Evolutionary conservation across 2,888 invertebrate species (phyloP), one percentile per base, ranked within the genome.

Genomic region (Capitulum mitella): DNA sequence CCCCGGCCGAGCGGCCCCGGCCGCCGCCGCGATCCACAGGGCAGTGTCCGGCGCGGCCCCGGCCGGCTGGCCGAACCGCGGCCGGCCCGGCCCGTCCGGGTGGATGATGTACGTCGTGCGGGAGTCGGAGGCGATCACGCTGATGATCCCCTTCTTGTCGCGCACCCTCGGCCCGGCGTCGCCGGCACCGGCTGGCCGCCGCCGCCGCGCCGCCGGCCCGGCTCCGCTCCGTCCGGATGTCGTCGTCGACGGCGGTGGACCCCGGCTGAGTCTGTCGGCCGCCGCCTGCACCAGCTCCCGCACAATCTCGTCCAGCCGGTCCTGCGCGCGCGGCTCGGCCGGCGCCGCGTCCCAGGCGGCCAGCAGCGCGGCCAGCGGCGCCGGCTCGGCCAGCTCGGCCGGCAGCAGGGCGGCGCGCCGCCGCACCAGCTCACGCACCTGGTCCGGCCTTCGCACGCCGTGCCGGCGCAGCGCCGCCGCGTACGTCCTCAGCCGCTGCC

Each of bases 131-230:
- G 79, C 43, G 32, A 77, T 43, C 29, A 77, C 78, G 29, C 80
- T 81, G 70, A 76, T 70, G 26, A 80, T 80, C 10, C 80, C 80
- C 40, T 79, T 80, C 26, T 78, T 79, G 78, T 80, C 64, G 34
- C 80, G 80, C 77, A 77, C 78, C 37, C 77, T 78, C 34, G 54
- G 54, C 2, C 54, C 26, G 54, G 26, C 54, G 54, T 2, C 1
- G 26, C 26, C 54, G 78, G 37, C n/a, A 77, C 78, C 37, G 34
- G 19, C 10, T 12, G 6, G 26, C 6, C 26, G 16, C 26, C 54
- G 10, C 29, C 10, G 29, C 32, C 6, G 6, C 3, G 61, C 14
- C 32, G 5, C 61, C 29, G 61, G 16, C 54, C 19, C 22, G 5
- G 54, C n/a, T n/a, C n/a, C n/a, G 54, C 26, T 26, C 19, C 54